phyloP scores from a whole-genome alignment of 2,113 vertebrate species.

The Oceanodroma tethys region DNA sequence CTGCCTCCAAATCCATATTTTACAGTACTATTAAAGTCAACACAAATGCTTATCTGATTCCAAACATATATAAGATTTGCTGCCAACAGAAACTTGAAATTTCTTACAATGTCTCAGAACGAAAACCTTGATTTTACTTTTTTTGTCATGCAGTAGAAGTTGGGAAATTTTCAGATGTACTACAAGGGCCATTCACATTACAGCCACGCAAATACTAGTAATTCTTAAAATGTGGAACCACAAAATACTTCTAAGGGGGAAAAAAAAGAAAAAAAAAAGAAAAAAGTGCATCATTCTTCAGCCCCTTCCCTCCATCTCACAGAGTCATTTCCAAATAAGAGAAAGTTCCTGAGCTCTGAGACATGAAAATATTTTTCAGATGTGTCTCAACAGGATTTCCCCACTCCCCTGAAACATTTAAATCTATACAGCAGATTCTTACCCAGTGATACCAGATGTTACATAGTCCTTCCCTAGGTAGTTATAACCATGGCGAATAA shows the following conservation, averaged over 20 bases:
- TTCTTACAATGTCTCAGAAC: not conserved
- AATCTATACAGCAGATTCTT: constrained; percentile 51
- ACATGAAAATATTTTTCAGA: not conserved
- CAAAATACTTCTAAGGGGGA: not conserved
- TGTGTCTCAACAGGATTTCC: not conserved
- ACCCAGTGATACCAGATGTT: constrained; percentile 98
- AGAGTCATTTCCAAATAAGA: not conserved
- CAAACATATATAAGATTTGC: not conserved
- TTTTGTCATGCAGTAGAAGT: not conserved
- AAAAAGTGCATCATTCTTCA: not conserved
- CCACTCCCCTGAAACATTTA: not conserved
- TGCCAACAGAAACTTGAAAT: not conserved
- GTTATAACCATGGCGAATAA: constrained; percentile 95
- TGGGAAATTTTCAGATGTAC: not conserved
- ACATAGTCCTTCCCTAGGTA: constrained; percentile 98
- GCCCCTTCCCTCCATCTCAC: not conserved
- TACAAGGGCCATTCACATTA: not conserved
- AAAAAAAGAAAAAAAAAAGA: not conserved
- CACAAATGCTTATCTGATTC: not conserved
- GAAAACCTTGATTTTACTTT: not conserved
- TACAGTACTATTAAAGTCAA: not conserved
- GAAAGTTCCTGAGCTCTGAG: not conserved
- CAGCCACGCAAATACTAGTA: not conserved
- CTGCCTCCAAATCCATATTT: constrained; percentile 26
- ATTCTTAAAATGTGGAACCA: not conserved